phyloP scores from a whole-genome alignment of 2,113 vertebrate genomes.

The Ptyas mucosa region DNA sequence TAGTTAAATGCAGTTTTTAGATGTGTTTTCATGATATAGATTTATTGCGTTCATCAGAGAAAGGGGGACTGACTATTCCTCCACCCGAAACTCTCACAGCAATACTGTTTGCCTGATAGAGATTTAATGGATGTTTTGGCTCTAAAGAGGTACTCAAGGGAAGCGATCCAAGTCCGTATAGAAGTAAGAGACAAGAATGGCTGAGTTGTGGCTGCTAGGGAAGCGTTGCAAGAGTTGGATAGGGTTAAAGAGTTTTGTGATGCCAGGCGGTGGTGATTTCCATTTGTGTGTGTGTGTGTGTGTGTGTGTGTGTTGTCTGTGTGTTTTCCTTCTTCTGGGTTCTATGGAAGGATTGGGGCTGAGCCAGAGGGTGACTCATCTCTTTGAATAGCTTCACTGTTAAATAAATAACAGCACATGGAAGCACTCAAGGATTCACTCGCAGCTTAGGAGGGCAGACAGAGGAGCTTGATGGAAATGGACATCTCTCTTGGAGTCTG shows the following conservation, averaged over 20 bases:
- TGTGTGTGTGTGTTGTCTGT: background rate
- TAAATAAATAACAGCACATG: slow-evolving; percentile 42
- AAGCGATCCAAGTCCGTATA: background rate
- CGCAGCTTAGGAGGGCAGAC: background rate
- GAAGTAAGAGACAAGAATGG: background rate
- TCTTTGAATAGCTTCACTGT: slow-evolving; percentile 51
- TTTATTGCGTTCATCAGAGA: background rate
- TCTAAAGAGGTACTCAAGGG: background rate
- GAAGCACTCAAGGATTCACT: slow-evolving; percentile 7
- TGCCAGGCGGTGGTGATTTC: background rate
- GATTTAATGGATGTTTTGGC: background rate
- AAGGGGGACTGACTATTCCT: background rate
- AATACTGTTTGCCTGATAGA: background rate
- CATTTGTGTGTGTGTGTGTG: background rate
- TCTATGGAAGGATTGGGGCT: slow-evolving; percentile 18
- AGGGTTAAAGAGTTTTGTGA: background rate
- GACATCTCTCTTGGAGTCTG: background rate
- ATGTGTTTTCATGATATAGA: background rate
- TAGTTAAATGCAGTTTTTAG: background rate
- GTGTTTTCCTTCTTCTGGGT: background rate
- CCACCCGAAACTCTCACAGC: background rate
- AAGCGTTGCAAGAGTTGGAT: background rate
- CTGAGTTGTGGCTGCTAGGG: background rate
- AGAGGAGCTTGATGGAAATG: background rate
- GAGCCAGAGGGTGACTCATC: slow-evolving; percentile 47